Base-by-base conservation (phyloP, 2,888 invertebrate genomes). In the Sicus ferrugineus region DNA sequence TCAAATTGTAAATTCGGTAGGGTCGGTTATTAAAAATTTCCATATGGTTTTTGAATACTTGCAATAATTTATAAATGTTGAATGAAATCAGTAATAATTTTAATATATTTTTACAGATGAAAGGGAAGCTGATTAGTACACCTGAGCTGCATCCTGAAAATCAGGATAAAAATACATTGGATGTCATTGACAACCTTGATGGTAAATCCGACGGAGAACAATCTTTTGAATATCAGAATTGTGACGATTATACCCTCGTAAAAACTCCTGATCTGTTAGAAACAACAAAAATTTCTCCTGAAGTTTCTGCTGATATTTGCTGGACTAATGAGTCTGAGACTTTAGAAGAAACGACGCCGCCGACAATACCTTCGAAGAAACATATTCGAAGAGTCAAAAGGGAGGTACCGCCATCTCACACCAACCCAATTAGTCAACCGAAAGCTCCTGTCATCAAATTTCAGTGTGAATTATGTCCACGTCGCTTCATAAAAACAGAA, bases 381-480 rank as follows among this genome's bases (percentile, higher is more conserved):
- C 34, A 42, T n/a, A 26, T 46, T 0, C 34, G 16, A 42, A 26
- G 26, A 28, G 2, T 16, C 26, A 14, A n/a, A 7, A 9, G 11
- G 42, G 16, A 42, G 38, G 61, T 34, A 21, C 3, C 9, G 9
- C 59, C n/a, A n/a, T n/a, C n/a, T n/a, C n/a, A n/a, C n/a, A n/a
- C n/a, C n/a, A n/a, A n/a, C n/a, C n/a, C n/a, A n/a, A n/a, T n/a
- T n/a, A n/a, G n/a, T n/a, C n/a, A n/a, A n/a, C n/a, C n/a, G 19
- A 59, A 61, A 28, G 21, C 58, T n/a, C 28, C 46, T 16, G n/a
- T 14, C 7, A 67, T 71, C 16, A 73, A 72, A 66, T 75, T 72
- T 56, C 71, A 75, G 42, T 76, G 76, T 59, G 74, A 75, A 23
- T 71, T 70, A 28, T 76, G 76, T 52, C 67, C 56, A 30, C 73